These are phyloP conservation scores for Lordiphosa fenestrarum DNA, from an alignment of 2,888 invertebrate species.

Conservation along the genomic window DNA sequence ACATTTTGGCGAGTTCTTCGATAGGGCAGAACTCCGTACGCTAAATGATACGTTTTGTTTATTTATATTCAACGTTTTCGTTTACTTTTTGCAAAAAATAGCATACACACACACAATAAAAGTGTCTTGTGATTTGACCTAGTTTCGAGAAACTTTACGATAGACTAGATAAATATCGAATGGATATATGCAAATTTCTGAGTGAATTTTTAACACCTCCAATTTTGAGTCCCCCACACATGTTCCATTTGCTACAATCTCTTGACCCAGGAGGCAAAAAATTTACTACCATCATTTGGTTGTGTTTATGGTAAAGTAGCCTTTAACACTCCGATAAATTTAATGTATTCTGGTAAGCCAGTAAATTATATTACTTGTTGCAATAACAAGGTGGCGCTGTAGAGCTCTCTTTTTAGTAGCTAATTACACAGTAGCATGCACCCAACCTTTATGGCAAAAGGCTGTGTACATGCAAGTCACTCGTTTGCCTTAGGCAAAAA, in stretches of 20 bases:
- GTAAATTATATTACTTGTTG: too few relatives aligned
- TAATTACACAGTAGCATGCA: too few relatives aligned
- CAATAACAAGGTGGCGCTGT: too few relatives aligned
- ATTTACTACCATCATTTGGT: not conserved
- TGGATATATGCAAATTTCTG: too few relatives aligned
- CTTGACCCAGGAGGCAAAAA: too few relatives aligned
- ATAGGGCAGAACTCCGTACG: constrained; percentile 18
- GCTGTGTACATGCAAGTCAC: too few relatives aligned
- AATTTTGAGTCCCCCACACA: too few relatives aligned
- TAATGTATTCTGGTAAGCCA: too few relatives aligned
- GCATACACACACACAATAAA: not conserved
- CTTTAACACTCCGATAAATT: too few relatives aligned
- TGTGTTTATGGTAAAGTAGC: not conserved
- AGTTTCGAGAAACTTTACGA: constrained; percentile 21
- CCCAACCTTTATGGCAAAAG: too few relatives aligned
- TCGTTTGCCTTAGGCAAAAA: too few relatives aligned
- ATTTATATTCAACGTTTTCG: constrained; percentile 17
- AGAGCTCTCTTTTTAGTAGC: too few relatives aligned
- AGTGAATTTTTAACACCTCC: not conserved
- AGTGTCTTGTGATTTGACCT: constrained; percentile 18
- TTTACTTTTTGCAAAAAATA: constrained; percentile 12
- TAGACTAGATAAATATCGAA: not conserved
- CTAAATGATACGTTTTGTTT: constrained; percentile 44
- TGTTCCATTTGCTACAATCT: not conserved
- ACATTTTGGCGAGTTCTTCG: constrained; percentile 11